These are phyloP conservation scores for Aphidoletes aphidimyza DNA, from an alignment of 2,888 invertebrate genomes.

Conservation along the genomic window DNA sequence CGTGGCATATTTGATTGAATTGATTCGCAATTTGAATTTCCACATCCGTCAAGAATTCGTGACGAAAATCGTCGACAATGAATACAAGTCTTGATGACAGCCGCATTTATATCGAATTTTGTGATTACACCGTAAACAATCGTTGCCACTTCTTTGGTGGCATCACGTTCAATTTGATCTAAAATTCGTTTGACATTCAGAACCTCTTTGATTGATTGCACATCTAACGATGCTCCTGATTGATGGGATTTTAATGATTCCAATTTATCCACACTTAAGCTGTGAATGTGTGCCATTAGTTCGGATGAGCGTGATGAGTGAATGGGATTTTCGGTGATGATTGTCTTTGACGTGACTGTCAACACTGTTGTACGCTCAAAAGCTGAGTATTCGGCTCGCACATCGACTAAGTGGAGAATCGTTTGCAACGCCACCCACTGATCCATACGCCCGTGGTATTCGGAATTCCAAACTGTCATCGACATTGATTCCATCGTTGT, in stretches of 20 bases:
- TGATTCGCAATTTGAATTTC: not conserved
- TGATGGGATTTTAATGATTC: slow-evolving; percentile 62
- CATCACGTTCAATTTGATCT: slow-evolving; percentile 65
- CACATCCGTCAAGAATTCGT: not conserved
- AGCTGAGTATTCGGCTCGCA: slow-evolving; percentile 71
- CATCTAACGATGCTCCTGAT: slow-evolving; percentile 59
- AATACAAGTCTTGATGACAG: slow-evolving; percentile 66
- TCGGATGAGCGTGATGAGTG: slow-evolving; percentile 70
- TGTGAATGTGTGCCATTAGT: slow-evolving; percentile 69
- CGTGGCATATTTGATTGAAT: not conserved
- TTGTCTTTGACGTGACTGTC: slow-evolving; percentile 68
- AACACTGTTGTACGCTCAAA: slow-evolving; percentile 69
- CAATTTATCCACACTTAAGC: slow-evolving; percentile 63
- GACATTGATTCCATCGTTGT: slow-evolving; percentile 72
- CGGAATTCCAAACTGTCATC: slow-evolving; percentile 74
- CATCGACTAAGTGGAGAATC: slow-evolving; percentile 78
- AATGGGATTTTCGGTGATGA: slow-evolving; percentile 80
- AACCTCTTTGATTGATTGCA: slow-evolving; percentile 68
- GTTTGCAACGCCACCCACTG: slow-evolving; percentile 77
- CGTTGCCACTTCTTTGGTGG: slow-evolving; percentile 72
- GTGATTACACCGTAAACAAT: slow-evolving; percentile 75
- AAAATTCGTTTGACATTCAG: slow-evolving; percentile 73
- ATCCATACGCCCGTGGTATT: slow-evolving; percentile 71
- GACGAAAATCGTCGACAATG: not conserved
- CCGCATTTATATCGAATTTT: slow-evolving; percentile 71